Conservation (phyloP, 1,140 invertebrate genomes). For the Trichonephila clavata region DNA sequence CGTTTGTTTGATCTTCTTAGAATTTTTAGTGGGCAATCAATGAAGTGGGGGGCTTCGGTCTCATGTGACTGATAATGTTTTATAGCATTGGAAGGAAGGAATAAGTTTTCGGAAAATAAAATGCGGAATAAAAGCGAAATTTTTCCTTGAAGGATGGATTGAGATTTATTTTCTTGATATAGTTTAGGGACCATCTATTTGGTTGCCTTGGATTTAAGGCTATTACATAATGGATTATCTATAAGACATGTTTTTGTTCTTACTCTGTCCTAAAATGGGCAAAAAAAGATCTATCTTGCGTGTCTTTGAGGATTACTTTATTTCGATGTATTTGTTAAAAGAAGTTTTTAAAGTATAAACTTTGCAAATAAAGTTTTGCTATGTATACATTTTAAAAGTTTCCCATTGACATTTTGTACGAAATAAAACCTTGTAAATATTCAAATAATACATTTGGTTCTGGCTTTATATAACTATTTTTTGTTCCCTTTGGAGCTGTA, state of each 20-base stretch:
- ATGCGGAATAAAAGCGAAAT: conserved; percentile 17
- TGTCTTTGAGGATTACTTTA: neutral
- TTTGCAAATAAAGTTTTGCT: too few species aligned
- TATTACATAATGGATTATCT: conserved; percentile 1
- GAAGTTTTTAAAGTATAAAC: too few species aligned
- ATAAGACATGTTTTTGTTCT: neutral
- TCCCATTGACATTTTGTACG: too few species aligned
- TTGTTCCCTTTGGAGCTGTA: too few species aligned
- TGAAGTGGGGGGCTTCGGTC: conserved; percentile 29
- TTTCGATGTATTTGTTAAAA: too few species aligned
- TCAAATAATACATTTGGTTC: too few species aligned
- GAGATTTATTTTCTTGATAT: conserved; percentile 44
- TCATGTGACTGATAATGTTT: conserved; percentile 74
- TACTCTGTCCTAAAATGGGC: neutral
- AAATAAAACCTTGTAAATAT: too few species aligned
- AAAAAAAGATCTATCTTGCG: neutral
- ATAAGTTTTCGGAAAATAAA: conserved; percentile 17
- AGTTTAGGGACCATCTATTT: conserved; percentile 50
- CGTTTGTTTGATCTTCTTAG: conserved; percentile 68
- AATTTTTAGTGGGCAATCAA: conserved; percentile 76
- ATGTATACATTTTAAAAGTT: too few species aligned
- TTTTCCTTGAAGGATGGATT: conserved; percentile 48
- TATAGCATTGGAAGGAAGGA: conserved; percentile 55
- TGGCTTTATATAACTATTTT: too few species aligned
- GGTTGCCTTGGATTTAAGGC: neutral